Percentiles rank a stretch among this genome's conserved stretches.
phyloP scores from a whole-genome alignment of 2,797 vertebrate species.

The Platyrinchus mystaceus region DNA sequence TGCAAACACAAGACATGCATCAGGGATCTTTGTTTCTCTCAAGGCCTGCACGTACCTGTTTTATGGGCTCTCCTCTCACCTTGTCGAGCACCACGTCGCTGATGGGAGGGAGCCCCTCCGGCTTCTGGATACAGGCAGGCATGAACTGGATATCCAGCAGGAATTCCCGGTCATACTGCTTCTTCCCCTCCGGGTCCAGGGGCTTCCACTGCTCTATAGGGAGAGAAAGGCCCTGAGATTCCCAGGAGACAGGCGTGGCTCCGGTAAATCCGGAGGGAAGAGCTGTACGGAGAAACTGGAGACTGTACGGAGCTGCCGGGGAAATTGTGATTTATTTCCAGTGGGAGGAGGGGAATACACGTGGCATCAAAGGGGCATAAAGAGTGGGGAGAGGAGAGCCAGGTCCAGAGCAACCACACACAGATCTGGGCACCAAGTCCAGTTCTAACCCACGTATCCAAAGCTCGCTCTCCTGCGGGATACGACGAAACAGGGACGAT shows the following conservation, averaged over 20 bases:
- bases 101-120: slow-evolving; percentile 81
- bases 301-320: too few relatives aligned
- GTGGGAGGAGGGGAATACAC: neutral
- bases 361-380: rapidly evolving
- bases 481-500: rapidly evolving
- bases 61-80: slow-evolving; percentile 71
- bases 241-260: neutral
- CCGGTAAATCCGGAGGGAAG: neutral
- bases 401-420: neutral
- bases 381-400: rapidly evolving
- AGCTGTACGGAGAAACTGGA: too few relatives aligned
- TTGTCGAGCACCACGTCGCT: slow-evolving; percentile 85
- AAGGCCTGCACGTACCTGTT: slow-evolving; percentile 36
- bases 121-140: slow-evolving; percentile 80
- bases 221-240: slow-evolving; percentile 16
- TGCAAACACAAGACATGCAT: neutral
- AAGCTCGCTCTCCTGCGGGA: rapidly evolving
- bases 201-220: slow-evolving; percentile 77
- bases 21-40: neutral
- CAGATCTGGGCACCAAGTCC: rapidly evolving
- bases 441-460: rapidly evolving
- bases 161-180: slow-evolving; percentile 81
- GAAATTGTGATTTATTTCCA: neutral
- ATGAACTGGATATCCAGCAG: slow-evolving; percentile 81
- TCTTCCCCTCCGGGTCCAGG: slow-evolving; percentile 77